A percentile compares a stretch with the other conserved stretches of the same genome.
These are phyloP conservation scores for Epicampocera succincta DNA, from an alignment of 2,888 invertebrate genomes.

Conservation along the genomic window DNA sequence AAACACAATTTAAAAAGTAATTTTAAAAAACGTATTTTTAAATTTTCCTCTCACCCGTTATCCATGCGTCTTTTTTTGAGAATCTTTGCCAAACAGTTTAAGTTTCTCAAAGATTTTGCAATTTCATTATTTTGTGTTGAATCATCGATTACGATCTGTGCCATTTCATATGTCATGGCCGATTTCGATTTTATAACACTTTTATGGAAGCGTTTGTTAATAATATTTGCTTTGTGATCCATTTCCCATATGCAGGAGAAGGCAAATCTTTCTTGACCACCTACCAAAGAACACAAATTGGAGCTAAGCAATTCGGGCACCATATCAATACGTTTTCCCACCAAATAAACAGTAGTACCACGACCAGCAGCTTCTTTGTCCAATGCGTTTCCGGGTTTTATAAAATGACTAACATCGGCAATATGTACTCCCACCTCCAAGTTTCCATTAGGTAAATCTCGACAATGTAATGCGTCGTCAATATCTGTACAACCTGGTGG, in stretches of 20 bases:
- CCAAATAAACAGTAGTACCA: constrained; percentile 97
- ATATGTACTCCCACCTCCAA: constrained; percentile 98
- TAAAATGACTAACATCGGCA: constrained; percentile 99
- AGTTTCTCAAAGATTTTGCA: constrained; percentile 88
- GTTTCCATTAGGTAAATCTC: constrained; percentile 87
- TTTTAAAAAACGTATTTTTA: no score
- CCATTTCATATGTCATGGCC: constrained; percentile 99
- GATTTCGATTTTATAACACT: constrained; percentile 94
- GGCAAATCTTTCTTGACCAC: constrained; percentile 94
- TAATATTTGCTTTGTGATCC: constrained; percentile 90
- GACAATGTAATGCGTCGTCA: constrained; percentile 98
- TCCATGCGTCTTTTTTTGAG: constrained; percentile 91
- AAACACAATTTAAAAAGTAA: no score
- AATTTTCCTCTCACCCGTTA: constrained; percentile 85
- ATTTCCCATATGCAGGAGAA: constrained; percentile 98
- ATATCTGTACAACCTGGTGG: constrained; percentile 99
- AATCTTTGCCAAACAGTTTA: constrained; percentile 95
- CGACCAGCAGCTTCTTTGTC: constrained; percentile 96
- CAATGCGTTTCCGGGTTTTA: constrained; percentile 94
- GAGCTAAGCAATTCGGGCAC: constrained; percentile 94
- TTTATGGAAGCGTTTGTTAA: constrained; percentile 92
- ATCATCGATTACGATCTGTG: constrained; percentile 96
- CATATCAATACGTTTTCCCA: constrained; percentile 96
- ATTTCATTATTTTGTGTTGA: constrained; percentile 86
- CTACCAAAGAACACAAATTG: constrained; percentile 96